Evolutionary conservation across 2,888 invertebrate genomes (phyloP).

Genomic region (Mesoligia furuncula): DNA sequence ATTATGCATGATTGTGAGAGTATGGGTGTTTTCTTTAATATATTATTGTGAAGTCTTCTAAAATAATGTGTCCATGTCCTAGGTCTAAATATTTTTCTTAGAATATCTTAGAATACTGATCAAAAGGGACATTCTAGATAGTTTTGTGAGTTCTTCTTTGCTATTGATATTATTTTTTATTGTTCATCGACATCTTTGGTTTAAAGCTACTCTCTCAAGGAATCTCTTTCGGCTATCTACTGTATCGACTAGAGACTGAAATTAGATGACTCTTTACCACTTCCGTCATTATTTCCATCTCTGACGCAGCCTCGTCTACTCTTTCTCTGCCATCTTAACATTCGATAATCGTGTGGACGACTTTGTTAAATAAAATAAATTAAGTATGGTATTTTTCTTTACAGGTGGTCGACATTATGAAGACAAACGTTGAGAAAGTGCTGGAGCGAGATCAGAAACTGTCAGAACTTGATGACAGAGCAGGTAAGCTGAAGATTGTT

Average conservation of each 20-base stretch:
- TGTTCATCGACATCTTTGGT: not conserved
- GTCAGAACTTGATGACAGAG: slow-evolving; percentile 98
- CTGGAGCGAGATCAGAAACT: slow-evolving; percentile 98
- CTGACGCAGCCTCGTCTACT: not conserved
- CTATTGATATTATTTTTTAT: too few relatives aligned
- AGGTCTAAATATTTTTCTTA: slow-evolving; percentile 5
- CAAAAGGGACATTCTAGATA: not conserved
- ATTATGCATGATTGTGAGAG: slow-evolving; percentile 46
- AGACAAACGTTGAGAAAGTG: slow-evolving; percentile 99
- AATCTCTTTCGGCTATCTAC: not conserved
- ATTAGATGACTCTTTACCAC: not conserved
- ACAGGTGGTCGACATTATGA: slow-evolving; percentile 98
- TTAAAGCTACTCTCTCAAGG: not conserved
- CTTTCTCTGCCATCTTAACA: not conserved
- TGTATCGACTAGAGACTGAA: not conserved
- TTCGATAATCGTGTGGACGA: not conserved
- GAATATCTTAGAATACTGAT: not conserved
- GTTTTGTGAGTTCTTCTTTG: not conserved
- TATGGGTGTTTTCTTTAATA: slow-evolving; percentile 1
- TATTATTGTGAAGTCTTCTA: slow-evolving; percentile 4
- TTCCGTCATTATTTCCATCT: not conserved
- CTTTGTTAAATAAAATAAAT: not conserved
- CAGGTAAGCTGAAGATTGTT: slow-evolving; percentile 82
- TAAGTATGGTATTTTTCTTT: slow-evolving; percentile 58
- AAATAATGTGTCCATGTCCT: not conserved